A percentile compares a stretch with the other conserved stretches of the same genome.
phyloP scores from a whole-genome alignment of 2,888 invertebrate species.

The Gnatocerus cornutus region DNA sequence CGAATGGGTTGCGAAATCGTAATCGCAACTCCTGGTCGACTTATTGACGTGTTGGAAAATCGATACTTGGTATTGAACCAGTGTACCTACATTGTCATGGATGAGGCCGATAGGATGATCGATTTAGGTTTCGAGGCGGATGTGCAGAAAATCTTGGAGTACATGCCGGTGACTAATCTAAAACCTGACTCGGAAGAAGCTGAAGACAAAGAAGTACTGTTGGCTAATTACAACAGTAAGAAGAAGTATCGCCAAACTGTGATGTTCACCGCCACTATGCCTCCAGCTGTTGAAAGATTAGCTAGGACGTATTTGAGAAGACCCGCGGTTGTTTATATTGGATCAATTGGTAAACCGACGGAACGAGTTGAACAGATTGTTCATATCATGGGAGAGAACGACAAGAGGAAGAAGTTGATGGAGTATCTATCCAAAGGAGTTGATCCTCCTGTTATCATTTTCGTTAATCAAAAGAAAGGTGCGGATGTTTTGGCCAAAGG shows the following conservation, averaged over 20 bases:
- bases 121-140: slow-evolving; percentile 99
- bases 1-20: slow-evolving; percentile 99
- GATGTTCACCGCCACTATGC: slow-evolving; percentile 99
- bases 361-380: slow-evolving; percentile 99
- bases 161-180: slow-evolving; percentile 97
- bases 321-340: slow-evolving; percentile 97
- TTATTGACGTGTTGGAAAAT: slow-evolving; percentile 98
- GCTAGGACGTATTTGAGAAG: slow-evolving; percentile 95
- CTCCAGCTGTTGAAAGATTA: slow-evolving; percentile 96
- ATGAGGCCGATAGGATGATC: slow-evolving; percentile 99
- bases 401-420: slow-evolving; percentile 97
- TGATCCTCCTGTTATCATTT: slow-evolving; percentile 98
- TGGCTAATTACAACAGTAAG: slow-evolving; percentile 95
- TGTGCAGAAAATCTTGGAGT: slow-evolving; percentile 97
- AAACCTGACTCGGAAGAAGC: slow-evolving; percentile 99
- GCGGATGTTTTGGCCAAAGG: slow-evolving; percentile 98
- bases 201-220: slow-evolving; percentile 85
- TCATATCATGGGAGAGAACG: slow-evolving; percentile 94
- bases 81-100: slow-evolving; percentile 97
- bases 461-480: slow-evolving; percentile 99
- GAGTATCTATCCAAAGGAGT: slow-evolving; percentile 92
- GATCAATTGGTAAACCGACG: slow-evolving; percentile 95
- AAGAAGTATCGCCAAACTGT: slow-evolving; percentile 99
- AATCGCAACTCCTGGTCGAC: slow-evolving; percentile 99
- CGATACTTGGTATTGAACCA: slow-evolving; percentile 94